Evolutionary conservation across 2,888 invertebrate genomes (phyloP), one percentile per base, ranked within the genome.

Genomic region (Temnothorax unifasciatus): DNA sequence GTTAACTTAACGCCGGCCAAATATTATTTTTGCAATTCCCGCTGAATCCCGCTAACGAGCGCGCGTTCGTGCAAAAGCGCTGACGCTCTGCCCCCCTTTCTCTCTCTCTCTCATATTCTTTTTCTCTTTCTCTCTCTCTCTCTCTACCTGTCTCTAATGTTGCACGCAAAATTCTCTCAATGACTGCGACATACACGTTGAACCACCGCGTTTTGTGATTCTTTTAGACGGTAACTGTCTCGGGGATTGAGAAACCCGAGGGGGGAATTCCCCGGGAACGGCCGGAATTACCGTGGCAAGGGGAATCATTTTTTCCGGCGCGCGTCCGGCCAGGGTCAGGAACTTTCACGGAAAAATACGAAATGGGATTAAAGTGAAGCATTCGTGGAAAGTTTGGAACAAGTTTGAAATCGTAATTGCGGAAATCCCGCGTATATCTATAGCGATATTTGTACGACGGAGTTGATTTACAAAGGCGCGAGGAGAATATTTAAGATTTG

Each of bases 11-110:
- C 47, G 71, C 50, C 52, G 71, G 41, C 54, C 52, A 87, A 82
- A 84, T 77, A 87, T 86, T 86, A 86, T 69, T 86, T 86, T 82
- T 76, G 71, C 69, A 75, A 82, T 66, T 61, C 29, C 38, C 59
- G 25, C 44, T 52, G 52, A 82, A 85, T 82, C 44, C 66, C 21
- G 66, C 86, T 85, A 74, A 85, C 82, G 68, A 86, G 68, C 54
- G 41, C 50, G 29, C 54, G 13, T 52, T 61, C 82, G 74, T 57
- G 52, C 34, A 57, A 74, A 85, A 69, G 81, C 75, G 76, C 77
- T 63, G 79, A 86, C 75, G 74, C 66, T 59, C 29, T 44, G 15
- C 18, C 9, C 29, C 29, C 25, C 66, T 41, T 18, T 47, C 13
- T 18, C 44, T 54, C 44, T 57, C 41, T 54, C 52, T 38, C 38